A percentile compares a stretch with the other conserved stretches of the same genome.
These are phyloP conservation scores for Polietes domitor DNA, from an alignment of 2,888 invertebrate species.

Conservation along the genomic window DNA sequence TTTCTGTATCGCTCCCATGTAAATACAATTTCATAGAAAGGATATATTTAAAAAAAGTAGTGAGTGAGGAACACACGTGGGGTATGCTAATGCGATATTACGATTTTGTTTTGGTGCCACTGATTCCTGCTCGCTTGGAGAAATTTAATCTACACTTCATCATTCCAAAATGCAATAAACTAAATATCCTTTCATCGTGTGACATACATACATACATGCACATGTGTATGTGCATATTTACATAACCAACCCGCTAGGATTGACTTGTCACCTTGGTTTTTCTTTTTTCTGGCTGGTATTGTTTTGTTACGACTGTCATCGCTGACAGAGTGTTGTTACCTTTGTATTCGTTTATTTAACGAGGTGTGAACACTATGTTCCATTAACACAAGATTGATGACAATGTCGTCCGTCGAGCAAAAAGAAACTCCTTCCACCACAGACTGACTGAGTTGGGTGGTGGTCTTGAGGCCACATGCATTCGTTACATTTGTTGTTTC, in stretches of 20 bases:
- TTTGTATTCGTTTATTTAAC: slow-evolving; percentile 1
- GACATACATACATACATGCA: background rate
- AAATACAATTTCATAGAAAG: too few relatives aligned
- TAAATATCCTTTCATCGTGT: too few relatives aligned
- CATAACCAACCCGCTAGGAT: background rate
- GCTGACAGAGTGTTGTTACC: background rate
- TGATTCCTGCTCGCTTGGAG: too few relatives aligned
- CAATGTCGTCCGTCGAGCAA: background rate
- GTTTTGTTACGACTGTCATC: background rate
- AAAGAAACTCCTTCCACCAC: background rate
- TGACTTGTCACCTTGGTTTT: background rate
- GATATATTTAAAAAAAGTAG: too few relatives aligned
- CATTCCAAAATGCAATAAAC: too few relatives aligned
- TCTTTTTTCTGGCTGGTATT: background rate
- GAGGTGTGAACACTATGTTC: background rate
- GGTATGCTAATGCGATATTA: too few relatives aligned
- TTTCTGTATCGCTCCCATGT: too few relatives aligned
- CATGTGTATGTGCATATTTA: background rate
- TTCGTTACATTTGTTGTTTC: too few relatives aligned
- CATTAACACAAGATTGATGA: background rate
- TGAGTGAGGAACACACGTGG: too few relatives aligned
- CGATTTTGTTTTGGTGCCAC: too few relatives aligned
- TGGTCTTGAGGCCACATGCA: background rate
- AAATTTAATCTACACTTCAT: too few relatives aligned
- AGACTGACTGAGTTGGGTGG: background rate